Percentiles rank a stretch among this genome's conserved stretches.
Evolutionary conservation across 2,797 vertebrate genomes (phyloP).

Genomic region (Schizopygopsis malacanthus): DNA sequence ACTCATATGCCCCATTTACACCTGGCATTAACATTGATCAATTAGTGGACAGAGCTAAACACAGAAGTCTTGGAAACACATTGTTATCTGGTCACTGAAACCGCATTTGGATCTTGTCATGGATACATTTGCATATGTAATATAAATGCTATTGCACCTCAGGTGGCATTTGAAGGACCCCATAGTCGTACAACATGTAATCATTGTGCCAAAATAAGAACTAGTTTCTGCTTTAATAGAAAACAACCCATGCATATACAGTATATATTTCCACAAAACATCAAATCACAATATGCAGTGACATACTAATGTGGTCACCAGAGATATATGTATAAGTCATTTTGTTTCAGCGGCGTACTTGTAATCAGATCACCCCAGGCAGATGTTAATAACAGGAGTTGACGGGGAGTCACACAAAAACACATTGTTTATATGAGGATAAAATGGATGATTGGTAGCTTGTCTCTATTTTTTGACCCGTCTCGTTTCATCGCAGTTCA

Average conservation of each 20-base stretch:
- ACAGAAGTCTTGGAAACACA: not conserved
- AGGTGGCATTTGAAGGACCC: not conserved
- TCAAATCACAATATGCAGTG: not conserved
- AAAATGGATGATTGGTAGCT: not conserved
- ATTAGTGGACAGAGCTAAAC: not conserved
- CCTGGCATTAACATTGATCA: not conserved
- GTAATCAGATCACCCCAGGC: not conserved
- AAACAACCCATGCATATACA: constrained; percentile 5
- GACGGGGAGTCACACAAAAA: not conserved
- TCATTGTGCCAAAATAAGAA: not conserved
- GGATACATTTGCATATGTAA: not conserved
- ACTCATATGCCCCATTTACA: not conserved
- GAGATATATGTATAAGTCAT: not conserved
- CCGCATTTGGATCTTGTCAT: not conserved
- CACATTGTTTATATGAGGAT: not conserved
- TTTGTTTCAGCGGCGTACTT: not conserved
- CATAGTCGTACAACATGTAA: not conserved
- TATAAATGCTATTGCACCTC: constrained; percentile 20
- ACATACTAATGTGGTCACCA: not conserved
- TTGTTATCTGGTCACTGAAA: not conserved
- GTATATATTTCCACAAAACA: not conserved
- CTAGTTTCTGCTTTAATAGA: not conserved
- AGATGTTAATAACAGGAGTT: constrained; percentile 12
- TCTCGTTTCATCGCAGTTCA: not conserved
- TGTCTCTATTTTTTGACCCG: not conserved